Evolutionary conservation across 2,113 vertebrate species (phyloP).

Genomic region (Holacanthus passer): DNA sequence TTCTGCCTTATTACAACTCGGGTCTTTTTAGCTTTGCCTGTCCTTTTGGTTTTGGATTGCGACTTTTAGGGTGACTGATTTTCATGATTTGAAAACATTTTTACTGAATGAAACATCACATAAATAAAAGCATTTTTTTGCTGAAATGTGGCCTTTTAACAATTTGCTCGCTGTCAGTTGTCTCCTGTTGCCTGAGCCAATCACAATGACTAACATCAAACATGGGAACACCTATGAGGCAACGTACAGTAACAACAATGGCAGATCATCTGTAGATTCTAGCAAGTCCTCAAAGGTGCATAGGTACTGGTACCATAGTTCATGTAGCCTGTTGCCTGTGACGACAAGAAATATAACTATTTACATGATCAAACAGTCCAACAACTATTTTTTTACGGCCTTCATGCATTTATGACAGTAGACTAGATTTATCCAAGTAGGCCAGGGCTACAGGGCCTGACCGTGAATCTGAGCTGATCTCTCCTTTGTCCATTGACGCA

Average conservation of each 20-base stretch:
- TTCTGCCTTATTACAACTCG: not conserved
- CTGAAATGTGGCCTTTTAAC: not conserved
- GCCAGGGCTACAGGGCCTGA: not conserved
- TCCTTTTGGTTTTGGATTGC: too few species aligned
- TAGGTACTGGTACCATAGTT: not conserved
- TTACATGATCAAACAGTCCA: too few species aligned
- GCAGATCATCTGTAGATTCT: not conserved
- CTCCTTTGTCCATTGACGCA: not conserved
- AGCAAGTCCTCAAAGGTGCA: too few species aligned
- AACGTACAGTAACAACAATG: not conserved
- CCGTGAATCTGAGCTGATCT: not conserved
- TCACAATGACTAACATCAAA: too few species aligned
- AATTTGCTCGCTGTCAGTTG: not conserved
- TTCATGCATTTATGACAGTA: not conserved
- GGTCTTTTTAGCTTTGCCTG: not conserved
- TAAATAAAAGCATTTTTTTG: too few species aligned
- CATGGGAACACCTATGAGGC: too few species aligned
- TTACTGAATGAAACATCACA: not conserved
- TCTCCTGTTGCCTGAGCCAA: not conserved
- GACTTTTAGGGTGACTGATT: not conserved
- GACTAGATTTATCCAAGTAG: not conserved
- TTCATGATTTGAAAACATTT: not conserved
- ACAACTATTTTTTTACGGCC: not conserved
- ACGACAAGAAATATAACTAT: too few species aligned
- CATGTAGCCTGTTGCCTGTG: too few species aligned